Conservation (phyloP, 1,140 invertebrate genomes). For the Luehdorfia chinensis region DNA sequence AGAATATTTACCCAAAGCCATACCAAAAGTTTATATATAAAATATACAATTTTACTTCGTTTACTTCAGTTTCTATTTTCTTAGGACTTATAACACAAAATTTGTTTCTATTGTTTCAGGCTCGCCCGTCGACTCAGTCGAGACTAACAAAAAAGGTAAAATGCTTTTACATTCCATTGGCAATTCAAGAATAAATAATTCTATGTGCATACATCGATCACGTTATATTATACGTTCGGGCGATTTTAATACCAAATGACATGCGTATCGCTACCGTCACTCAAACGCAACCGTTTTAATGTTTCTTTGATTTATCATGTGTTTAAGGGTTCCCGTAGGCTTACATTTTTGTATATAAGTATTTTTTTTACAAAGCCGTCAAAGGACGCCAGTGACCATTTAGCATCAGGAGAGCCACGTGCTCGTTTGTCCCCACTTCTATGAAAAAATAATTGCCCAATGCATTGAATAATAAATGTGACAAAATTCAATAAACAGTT, state of each 20-base stretch:
- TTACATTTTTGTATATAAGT: slow-evolving; percentile 23
- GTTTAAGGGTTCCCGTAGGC: slow-evolving; percentile 31
- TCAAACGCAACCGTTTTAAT: slow-evolving; percentile 41
- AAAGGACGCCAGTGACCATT: too few relatives aligned
- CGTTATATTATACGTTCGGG: slow-evolving; percentile 34
- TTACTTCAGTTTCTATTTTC: too few relatives aligned
- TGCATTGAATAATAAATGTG: too few relatives aligned
- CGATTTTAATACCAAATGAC: slow-evolving; percentile 59
- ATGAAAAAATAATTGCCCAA: too few relatives aligned
- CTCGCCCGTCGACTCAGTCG: slow-evolving; percentile 49
- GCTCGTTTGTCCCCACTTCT: too few relatives aligned
- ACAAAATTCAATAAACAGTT: too few relatives aligned
- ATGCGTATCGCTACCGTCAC: slow-evolving; percentile 35
- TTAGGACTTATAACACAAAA: slow-evolving; percentile 1
- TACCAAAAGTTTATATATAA: too few relatives aligned
- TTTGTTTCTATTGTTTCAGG: slow-evolving; percentile 47
- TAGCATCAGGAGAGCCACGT: too few relatives aligned
- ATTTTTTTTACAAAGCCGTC: too few relatives aligned
- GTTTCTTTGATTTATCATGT: slow-evolving; percentile 39
- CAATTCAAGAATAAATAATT: slow-evolving; percentile 36
- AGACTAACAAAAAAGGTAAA: slow-evolving; percentile 68
- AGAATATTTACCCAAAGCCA: too few relatives aligned
- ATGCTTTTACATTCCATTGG: slow-evolving; percentile 29
- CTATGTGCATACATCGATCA: slow-evolving; percentile 37
- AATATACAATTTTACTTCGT: too few relatives aligned